Base-by-base conservation (phyloP, 2,797 vertebrate species). In the Pelochelys cantorii region DNA sequence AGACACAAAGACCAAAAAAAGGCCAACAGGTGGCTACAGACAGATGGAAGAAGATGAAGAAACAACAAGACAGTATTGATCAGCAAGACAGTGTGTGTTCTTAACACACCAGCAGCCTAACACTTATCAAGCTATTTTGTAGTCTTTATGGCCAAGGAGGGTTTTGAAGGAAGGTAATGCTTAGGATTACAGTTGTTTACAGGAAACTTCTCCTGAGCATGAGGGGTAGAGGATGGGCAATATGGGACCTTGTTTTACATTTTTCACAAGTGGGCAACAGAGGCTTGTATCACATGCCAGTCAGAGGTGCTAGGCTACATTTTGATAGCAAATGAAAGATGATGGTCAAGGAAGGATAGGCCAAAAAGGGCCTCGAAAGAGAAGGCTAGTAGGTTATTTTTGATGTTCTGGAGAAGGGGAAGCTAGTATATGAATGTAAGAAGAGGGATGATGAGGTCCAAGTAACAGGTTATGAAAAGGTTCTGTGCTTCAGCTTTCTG, bases 161-260 rank as follows among this genome's bases (percentile, higher is more conserved):
- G 95, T 96, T 95, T 60, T 96, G 92, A 92, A 86, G 75, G 79
- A 93, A 96, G 96, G 95, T 96, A 94, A 95, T 87, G 93, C 95
- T 96, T 95, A 95, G 90, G 87, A 83, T 55, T 97, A 93, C 86
- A 86, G 92, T 60, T 90, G 94, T 94, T 94, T 86, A 56, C 60
- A 31, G 60, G 12, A 13, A 60, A 27, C 25, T 31, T 29, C 60
- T 29, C 29, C 60, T 87, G 94, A 12, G 14, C 14, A 54, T 54
- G 14, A 14, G 7, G 89, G 93, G 84, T 92, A 75, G 92, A 94
- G 92, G 90, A 92, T 93, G 92, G 91, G 79, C 71, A 84, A 90
- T 96, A 96, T 90, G 95, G 96, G 95, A 93, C 93, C 94, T 94
- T 96, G 96, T 95, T 92, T 95, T 90, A 95, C 94, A 96, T 96